Evolutionary conservation across 2,797 vertebrate species (phyloP).

Genomic region (Stomatorhinus walkeri): DNA sequence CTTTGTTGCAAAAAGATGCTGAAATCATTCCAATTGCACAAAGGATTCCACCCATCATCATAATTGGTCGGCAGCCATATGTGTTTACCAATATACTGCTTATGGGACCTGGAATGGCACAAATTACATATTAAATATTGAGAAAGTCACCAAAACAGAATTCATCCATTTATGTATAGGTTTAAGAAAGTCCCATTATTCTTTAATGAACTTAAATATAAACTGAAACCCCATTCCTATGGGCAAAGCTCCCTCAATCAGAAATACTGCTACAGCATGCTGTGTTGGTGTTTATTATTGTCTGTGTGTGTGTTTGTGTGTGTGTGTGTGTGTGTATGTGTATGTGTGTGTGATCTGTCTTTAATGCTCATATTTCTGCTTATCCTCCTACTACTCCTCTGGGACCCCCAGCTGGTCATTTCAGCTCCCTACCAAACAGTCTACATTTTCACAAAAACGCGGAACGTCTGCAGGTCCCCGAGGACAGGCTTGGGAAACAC

Average conservation of each 20-base stretch:
- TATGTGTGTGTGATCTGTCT: neutral
- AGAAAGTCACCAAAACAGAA: neutral
- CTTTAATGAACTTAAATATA: neutral
- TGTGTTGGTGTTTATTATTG: neutral
- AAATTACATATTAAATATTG: neutral
- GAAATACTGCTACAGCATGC: neutral
- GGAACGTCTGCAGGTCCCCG: neutral
- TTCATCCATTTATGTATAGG: neutral
- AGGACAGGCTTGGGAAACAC: neutral
- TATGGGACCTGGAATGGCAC: slow-evolving; percentile 71
- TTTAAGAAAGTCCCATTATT: neutral
- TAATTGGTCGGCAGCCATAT: slow-evolving; percentile 85
- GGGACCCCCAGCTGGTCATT: neutral
- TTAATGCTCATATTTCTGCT: neutral
- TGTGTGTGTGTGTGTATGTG: too few species aligned
- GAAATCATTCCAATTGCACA: slow-evolving; percentile 76
- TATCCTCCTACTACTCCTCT: neutral
- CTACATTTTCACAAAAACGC: neutral
- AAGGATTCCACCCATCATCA: slow-evolving; percentile 80
- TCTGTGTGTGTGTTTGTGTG: neutral
- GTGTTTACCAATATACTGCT: slow-evolving; percentile 94
- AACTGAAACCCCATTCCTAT: neutral
- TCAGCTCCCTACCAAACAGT: neutral
- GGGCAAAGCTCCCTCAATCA: neutral
- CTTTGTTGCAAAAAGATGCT: slow-evolving; percentile 79